Evolutionary conservation across 2,888 invertebrate genomes (phyloP).

Genomic region (Cantharis nigra): DNA sequence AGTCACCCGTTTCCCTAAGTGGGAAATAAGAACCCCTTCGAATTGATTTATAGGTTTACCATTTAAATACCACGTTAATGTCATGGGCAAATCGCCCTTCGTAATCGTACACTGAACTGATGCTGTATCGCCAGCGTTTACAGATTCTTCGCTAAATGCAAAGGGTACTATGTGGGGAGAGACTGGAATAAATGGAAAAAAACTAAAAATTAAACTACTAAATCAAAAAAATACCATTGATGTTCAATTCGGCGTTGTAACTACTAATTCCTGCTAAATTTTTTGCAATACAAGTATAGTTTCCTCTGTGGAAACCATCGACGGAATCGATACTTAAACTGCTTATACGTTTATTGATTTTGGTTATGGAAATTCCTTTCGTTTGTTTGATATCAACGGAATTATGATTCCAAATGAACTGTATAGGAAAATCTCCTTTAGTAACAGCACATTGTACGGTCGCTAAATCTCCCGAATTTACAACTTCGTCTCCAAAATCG

Average conservation of each 20-base stretch:
- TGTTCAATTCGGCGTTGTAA: constrained; percentile 69
- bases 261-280: constrained; percentile 73
- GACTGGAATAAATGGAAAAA: constrained; percentile 55
- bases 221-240: constrained; percentile 64
- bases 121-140: constrained; percentile 74
- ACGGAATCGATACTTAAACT: constrained; percentile 72
- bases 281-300: constrained; percentile 76
- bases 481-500: constrained; percentile 61
- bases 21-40: constrained; percentile 62
- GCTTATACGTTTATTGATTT: constrained; percentile 62
- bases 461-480: constrained; percentile 71
- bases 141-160: constrained; percentile 68
- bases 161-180: constrained; percentile 72
- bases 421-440: constrained; percentile 76
- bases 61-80: constrained; percentile 69
- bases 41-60: constrained; percentile 57
- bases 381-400: constrained; percentile 58
- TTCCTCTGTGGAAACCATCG: constrained; percentile 72
- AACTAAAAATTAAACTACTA: constrained; percentile 15
- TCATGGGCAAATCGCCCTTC: constrained; percentile 78
- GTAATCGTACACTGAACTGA: constrained; percentile 72
- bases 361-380: constrained; percentile 47
- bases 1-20: constrained; percentile 67
- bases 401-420: constrained; percentile 75
- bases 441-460: constrained; percentile 70